Evolutionary conservation across 2,888 invertebrate species (phyloP).

Genomic region (Troides helena): DNA sequence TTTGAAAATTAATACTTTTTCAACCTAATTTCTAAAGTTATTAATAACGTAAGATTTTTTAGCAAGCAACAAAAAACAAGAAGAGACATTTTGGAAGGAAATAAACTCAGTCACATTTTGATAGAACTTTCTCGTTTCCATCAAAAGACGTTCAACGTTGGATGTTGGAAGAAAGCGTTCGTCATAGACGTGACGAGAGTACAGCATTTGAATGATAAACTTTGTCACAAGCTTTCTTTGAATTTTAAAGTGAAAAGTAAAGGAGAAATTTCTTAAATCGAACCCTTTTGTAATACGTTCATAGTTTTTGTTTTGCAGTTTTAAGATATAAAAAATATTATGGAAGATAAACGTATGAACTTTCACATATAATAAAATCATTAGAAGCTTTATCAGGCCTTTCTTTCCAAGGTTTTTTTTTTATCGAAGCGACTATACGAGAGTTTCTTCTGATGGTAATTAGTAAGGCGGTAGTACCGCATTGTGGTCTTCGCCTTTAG

Average conservation of each 20-base stretch:
- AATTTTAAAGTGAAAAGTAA: neutral
- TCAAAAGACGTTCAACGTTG: constrained; percentile 9
- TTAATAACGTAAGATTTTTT: neutral
- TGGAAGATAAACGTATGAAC: too few relatives aligned
- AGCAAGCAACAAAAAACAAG: neutral
- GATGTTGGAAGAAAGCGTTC: neutral
- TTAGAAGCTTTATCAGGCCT: too few relatives aligned
- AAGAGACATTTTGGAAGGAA: neutral
- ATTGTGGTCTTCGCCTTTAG: too few relatives aligned
- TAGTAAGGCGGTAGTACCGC: too few relatives aligned
- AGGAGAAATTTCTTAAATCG: neutral
- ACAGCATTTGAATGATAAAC: neutral
- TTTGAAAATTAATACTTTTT: too few relatives aligned
- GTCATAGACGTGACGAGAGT: constrained; percentile 3
- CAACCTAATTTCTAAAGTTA: neutral
- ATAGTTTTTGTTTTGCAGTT: neutral
- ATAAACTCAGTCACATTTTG: neutral
- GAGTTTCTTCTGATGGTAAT: too few relatives aligned
- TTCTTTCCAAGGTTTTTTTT: too few relatives aligned
- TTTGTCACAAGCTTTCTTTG: neutral
- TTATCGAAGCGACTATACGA: too few relatives aligned
- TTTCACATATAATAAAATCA: too few relatives aligned
- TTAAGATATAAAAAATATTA: neutral
- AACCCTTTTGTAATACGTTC: neutral
- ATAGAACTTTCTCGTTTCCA: neutral